These are phyloP conservation scores for Prenolepis imparis DNA, from an alignment of 2,888 invertebrate genomes.

Conservation along the genomic window DNA sequence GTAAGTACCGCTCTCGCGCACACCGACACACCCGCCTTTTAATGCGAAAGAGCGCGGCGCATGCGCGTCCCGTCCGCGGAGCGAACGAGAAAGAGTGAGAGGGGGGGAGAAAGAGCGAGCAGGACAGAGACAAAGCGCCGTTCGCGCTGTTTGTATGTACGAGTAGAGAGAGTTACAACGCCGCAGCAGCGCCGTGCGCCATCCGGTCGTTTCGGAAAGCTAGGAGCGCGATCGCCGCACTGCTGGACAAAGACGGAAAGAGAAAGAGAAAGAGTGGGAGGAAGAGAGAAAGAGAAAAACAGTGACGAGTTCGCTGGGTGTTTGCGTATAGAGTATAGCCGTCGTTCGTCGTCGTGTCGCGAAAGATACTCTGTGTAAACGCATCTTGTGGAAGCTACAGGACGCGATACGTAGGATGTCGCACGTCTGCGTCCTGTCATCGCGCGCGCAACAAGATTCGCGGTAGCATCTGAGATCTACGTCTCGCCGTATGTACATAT, in stretches of 20 bases:
- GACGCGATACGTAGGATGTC: neutral
- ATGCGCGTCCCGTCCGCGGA: conserved; percentile 70
- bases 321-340: neutral
- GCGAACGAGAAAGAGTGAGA: conserved; percentile 16
- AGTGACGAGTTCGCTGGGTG: conserved; percentile 6
- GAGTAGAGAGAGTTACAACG: conserved; percentile 69
- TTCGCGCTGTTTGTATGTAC: conserved; percentile 66
- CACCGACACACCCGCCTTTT: conserved; percentile 60
- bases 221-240: conserved; percentile 13
- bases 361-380: neutral
- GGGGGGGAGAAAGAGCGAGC: conserved; percentile 23
- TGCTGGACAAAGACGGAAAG: neutral
- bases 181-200: conserved; percentile 76
- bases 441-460: neutral
- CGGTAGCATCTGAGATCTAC: neutral
- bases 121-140: conserved; percentile 44
- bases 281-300: conserved; percentile 18
- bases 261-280: neutral
- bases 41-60: conserved; percentile 67
- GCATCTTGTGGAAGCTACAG: neutral
- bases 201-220: conserved; percentile 73
- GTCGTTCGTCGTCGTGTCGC: neutral
- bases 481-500: neutral
- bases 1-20: conserved; percentile 58
- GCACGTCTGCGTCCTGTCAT: neutral